Evolutionary conservation across 2,888 invertebrate species (phyloP).

Genomic region (Chirona hameri): DNA sequence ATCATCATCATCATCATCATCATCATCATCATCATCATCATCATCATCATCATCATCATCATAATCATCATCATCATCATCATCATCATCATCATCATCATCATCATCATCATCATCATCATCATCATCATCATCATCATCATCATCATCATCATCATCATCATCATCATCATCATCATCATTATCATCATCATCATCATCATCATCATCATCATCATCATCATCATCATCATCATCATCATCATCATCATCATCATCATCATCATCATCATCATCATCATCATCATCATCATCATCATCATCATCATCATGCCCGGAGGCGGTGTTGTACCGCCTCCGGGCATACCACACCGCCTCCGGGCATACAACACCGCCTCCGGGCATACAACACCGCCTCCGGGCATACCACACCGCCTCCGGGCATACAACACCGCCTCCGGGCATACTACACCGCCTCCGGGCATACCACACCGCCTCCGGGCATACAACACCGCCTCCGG

Average conservation of each 20-base stretch:
- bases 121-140: conserved; percentile 2
- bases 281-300: conserved; percentile 22
- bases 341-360: too few species aligned
- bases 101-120: not conserved
- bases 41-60: too few species aligned
- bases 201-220: conserved; percentile 22
- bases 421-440: too few species aligned
- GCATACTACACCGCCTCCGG: too few species aligned
- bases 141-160: conserved; percentile 22
- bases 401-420: too few species aligned
- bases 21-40: too few species aligned
- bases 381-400: too few species aligned
- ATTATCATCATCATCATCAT: conserved; percentile 22
- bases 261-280: conserved; percentile 22
- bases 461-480: too few species aligned
- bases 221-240: conserved; percentile 22
- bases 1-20: conserved; percentile 22
- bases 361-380: too few species aligned
- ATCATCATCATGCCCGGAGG: not conserved
- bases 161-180: conserved; percentile 22
- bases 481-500: too few species aligned
- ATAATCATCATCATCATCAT: too few species aligned
- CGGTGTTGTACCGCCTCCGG: too few species aligned
- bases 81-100: conserved; percentile 22
- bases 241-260: conserved; percentile 22